phyloP scores from a whole-genome alignment of 2,888 invertebrate genomes.

The Aphidoletes aphidimyza region DNA sequence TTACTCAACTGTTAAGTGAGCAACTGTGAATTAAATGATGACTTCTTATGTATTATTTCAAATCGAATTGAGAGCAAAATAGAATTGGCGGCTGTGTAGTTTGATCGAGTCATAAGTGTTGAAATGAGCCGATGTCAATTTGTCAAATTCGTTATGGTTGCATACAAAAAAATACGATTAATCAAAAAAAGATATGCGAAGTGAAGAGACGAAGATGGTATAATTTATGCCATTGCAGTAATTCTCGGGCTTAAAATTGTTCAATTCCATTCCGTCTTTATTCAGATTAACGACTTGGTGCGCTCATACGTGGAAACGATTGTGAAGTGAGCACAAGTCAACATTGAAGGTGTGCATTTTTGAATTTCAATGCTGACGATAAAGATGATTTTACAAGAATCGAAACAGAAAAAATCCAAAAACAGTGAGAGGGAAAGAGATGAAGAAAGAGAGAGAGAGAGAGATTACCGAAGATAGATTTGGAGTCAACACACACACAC shows the following conservation, averaged over 20 bases:
- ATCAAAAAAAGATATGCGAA: neutral
- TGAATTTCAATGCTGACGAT: neutral
- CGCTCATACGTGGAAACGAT: neutral
- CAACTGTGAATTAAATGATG: neutral
- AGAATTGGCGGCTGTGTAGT: no score
- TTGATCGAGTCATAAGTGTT: constrained; percentile 31
- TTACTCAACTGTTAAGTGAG: neutral
- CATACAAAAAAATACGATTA: constrained; percentile 54
- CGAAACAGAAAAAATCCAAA: constrained; percentile 9
- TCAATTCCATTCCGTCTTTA: neutral
- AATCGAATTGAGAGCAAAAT: no score
- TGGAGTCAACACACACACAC: no score
- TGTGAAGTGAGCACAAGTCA: constrained; percentile 40
- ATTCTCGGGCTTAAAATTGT: no score
- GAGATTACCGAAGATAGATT: no score
- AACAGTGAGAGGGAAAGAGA: no score
- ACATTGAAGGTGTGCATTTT: constrained; percentile 1
- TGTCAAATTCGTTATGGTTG: constrained; percentile 56
- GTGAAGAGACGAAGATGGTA: constrained; percentile 8
- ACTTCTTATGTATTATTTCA: no score
- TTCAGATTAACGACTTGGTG: constrained; percentile 23
- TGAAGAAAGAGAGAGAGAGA: neutral
- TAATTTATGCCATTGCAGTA: neutral
- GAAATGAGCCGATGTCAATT: constrained; percentile 53
- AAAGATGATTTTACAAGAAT: constrained; percentile 45